These are phyloP conservation scores for Conchocele bisecta DNA, from an alignment of 2,888 invertebrate genomes.

Conservation along the genomic window DNA sequence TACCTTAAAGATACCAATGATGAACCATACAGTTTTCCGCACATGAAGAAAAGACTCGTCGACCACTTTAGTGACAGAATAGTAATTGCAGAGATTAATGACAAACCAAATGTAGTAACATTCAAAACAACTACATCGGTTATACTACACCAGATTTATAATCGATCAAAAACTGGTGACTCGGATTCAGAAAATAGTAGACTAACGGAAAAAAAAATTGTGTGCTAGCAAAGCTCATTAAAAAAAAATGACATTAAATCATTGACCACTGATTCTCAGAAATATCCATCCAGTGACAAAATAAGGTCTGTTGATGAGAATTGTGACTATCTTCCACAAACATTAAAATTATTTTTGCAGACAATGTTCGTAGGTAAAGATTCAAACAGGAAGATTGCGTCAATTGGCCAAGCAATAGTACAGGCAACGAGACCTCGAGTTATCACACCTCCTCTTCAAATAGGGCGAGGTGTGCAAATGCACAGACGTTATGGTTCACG, in stretches of 20 bases:
- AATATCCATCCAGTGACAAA: slow-evolving; percentile 6
- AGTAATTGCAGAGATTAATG: slow-evolving; percentile 44
- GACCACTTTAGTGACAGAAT: slow-evolving; percentile 50
- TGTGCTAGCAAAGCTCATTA: too few relatives aligned
- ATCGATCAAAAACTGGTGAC: slow-evolving; percentile 8
- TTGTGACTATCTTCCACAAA: background rate
- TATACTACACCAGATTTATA: slow-evolving; percentile 37
- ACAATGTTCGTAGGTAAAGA: background rate
- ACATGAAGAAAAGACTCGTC: slow-evolving; percentile 38
- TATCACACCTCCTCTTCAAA: slow-evolving; percentile 48
- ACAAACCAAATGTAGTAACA: slow-evolving; percentile 43
- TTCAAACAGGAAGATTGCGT: slow-evolving; percentile 28
- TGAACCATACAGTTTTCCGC: slow-evolving; percentile 8
- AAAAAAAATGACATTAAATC: slow-evolving; percentile 50
- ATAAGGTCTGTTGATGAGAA: slow-evolving; percentile 4
- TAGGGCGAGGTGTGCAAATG: slow-evolving; percentile 53
- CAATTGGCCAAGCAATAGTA: slow-evolving; percentile 58
- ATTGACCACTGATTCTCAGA: background rate
- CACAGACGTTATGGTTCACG: slow-evolving; percentile 48
- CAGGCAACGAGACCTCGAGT: slow-evolving; percentile 50
- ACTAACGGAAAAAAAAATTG: slow-evolving; percentile 46
- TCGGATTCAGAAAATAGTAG: slow-evolving; percentile 32
- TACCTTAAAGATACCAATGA: background rate
- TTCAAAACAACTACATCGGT: slow-evolving; percentile 34
- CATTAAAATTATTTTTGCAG: background rate